A percentile compares a stretch with the other conserved stretches of the same genome.
These are phyloP conservation scores for Trichopria drosophilae DNA, from an alignment of 2,888 invertebrate genomes.

Conservation along the genomic window DNA sequence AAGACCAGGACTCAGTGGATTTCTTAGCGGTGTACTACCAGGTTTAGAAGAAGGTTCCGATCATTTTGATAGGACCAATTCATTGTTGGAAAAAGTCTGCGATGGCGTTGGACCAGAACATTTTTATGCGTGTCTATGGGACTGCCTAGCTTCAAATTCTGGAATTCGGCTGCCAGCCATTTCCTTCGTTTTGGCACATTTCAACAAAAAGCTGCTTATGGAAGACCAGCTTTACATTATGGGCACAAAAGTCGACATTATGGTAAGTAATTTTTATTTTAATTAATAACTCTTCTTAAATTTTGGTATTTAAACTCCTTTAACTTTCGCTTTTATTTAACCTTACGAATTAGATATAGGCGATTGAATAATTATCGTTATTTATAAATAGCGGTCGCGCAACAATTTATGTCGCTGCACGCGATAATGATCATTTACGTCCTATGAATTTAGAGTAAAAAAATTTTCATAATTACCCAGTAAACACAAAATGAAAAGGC, in stretches of 20 bases:
- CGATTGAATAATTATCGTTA: too few species aligned
- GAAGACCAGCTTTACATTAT: slow-evolving; percentile 81
- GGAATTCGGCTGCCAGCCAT: slow-evolving; percentile 81
- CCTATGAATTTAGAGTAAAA: too few species aligned
- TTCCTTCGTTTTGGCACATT: slow-evolving; percentile 77
- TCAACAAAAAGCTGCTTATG: slow-evolving; percentile 76
- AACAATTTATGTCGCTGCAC: too few species aligned
- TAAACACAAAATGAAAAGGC: too few species aligned
- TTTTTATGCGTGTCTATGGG: slow-evolving; percentile 89
- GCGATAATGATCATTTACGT: too few species aligned
- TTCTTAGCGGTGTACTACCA: slow-evolving; percentile 84
- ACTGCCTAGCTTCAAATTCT: slow-evolving; percentile 79
- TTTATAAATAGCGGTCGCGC: too few species aligned
- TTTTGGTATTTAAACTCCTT: too few species aligned
- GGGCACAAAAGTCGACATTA: slow-evolving; percentile 80
- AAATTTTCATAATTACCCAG: too few species aligned
- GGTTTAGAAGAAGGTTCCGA: slow-evolving; percentile 85
- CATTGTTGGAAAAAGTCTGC: slow-evolving; percentile 71
- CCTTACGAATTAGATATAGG: too few species aligned
- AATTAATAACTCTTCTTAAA: too few species aligned
- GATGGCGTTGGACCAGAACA: slow-evolving; percentile 74
- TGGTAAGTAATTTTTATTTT: slow-evolving; percentile 61
- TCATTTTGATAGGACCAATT: slow-evolving; percentile 73
- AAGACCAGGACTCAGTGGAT: slow-evolving; percentile 81
- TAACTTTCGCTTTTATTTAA: too few species aligned